These are phyloP conservation scores for Drosophila aldrichi DNA, from an alignment of 2,888 invertebrate species.

Conservation along the genomic window DNA sequence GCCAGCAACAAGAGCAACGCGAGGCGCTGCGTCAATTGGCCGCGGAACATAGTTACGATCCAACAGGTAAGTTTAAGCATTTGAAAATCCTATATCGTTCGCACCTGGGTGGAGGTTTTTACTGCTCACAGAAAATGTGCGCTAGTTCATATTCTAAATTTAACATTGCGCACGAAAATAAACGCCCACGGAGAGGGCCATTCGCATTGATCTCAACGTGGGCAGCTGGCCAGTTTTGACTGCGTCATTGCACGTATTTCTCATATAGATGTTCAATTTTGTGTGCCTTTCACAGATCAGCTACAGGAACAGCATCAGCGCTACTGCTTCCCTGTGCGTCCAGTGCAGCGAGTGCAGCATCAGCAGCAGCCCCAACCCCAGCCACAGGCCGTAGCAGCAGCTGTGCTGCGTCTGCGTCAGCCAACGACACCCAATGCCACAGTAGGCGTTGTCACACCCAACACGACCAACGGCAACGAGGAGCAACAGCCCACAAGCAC, in stretches of 20 bases:
- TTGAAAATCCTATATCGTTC: neutral
- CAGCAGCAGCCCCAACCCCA: slow-evolving; percentile 46
- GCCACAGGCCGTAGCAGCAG: slow-evolving; percentile 29
- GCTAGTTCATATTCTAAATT: slow-evolving; percentile 74
- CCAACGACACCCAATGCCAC: slow-evolving; percentile 81
- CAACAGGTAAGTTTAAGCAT: slow-evolving; percentile 48
- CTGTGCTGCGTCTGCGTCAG: slow-evolving; percentile 58
- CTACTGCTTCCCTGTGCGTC: slow-evolving; percentile 84
- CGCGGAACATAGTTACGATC: slow-evolving; percentile 63
- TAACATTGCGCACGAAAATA: slow-evolving; percentile 64
- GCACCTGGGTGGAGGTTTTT: slow-evolving; percentile 43
- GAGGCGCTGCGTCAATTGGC: slow-evolving; percentile 62
- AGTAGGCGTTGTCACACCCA: slow-evolving; percentile 78
- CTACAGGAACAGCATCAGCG: slow-evolving; percentile 84
- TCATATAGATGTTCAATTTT: slow-evolving; percentile 18
- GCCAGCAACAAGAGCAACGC: slow-evolving; percentile 54
- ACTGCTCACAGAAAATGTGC: slow-evolving; percentile 50
- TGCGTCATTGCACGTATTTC: slow-evolving; percentile 43
- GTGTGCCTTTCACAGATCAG: slow-evolving; percentile 58
- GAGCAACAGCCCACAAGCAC: slow-evolving; percentile 34
- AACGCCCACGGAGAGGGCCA: slow-evolving; percentile 60
- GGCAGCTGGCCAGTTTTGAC: slow-evolving; percentile 56
- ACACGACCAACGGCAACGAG: slow-evolving; percentile 72
- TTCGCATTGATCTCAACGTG: slow-evolving; percentile 42
- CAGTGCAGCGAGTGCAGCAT: slow-evolving; percentile 82